These are phyloP conservation scores for Ctenoplectra terminalis DNA, from an alignment of 1,140 invertebrate genomes.

Conservation along the genomic window DNA sequence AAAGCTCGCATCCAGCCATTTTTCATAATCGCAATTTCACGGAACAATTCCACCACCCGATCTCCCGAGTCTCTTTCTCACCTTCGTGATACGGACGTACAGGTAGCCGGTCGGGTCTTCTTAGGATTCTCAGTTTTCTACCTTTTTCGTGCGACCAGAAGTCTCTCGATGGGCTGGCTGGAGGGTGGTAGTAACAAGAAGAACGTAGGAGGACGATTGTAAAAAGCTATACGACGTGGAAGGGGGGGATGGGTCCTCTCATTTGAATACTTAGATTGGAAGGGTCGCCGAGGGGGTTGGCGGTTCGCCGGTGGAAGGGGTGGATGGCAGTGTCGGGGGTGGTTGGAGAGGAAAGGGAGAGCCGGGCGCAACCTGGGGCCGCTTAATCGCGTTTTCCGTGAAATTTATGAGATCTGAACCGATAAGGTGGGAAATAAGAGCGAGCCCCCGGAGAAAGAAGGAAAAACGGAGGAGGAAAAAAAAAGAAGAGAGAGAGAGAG, in stretches of 20 bases:
- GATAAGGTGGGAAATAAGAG: constrained; percentile 79
- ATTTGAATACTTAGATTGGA: constrained; percentile 84
- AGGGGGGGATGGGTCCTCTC: constrained; percentile 73
- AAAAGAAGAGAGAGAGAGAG: constrained; percentile 21
- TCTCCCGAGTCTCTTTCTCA: constrained; percentile 25
- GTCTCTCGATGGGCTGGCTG: not conserved
- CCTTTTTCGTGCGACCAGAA: not conserved
- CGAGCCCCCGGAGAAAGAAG: constrained; percentile 56
- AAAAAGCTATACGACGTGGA: constrained; percentile 71
- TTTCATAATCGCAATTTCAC: not conserved
- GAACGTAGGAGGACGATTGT: constrained; percentile 64
- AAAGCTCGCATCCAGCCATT: not conserved
- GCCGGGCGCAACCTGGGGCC: constrained; percentile 64
- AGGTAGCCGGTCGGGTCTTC: constrained; percentile 24
- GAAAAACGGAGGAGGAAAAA: constrained; percentile 15
- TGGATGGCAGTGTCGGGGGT: constrained; percentile 20
- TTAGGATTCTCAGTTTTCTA: constrained; percentile 43
- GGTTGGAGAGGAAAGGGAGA: constrained; percentile 4
- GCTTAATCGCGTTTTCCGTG: constrained; percentile 82
- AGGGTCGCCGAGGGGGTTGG: constrained; percentile 68
- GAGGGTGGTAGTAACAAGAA: constrained; percentile 50
- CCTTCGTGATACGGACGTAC: constrained; percentile 4
- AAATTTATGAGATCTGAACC: constrained; percentile 82
- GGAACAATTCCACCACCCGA: constrained; percentile 35
- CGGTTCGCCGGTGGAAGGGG: constrained; percentile 54